A percentile compares a stretch with the other conserved stretches of the same genome.
These are phyloP conservation scores for Hydrophis major DNA, from an alignment of 2,797 vertebrate genomes.

Conservation along the genomic window DNA sequence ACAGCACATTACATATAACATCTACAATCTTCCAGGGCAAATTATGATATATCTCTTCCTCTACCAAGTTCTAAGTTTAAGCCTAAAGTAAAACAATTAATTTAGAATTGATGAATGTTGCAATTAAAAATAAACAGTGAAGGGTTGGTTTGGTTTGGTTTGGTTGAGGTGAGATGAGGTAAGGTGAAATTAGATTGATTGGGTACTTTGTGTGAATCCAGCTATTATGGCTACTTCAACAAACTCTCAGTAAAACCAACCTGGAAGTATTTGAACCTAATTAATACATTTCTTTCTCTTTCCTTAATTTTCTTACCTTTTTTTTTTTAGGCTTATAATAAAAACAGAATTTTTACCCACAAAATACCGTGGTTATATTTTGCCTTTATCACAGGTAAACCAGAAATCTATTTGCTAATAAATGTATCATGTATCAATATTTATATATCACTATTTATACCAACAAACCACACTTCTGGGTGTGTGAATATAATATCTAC, in stretches of 20 bases:
- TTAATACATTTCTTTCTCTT: background rate
- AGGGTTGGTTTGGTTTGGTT: background rate
- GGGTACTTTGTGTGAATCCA: background rate
- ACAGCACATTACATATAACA: background rate
- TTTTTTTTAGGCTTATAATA: conserved; percentile 80
- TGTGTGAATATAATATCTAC: background rate
- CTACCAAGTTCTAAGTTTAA: background rate
- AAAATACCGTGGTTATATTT: conserved; percentile 81
- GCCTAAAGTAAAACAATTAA: background rate
- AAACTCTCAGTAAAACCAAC: background rate
- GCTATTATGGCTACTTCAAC: background rate
- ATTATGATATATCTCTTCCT: background rate
- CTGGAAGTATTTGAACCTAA: background rate
- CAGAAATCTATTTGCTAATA: rapidly evolving
- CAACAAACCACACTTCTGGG: background rate
- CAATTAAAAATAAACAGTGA: background rate
- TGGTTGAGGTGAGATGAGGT: no score
- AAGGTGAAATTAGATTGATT: background rate
- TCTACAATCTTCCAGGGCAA: background rate
- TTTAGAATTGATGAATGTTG: background rate
- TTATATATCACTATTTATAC: background rate
- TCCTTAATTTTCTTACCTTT: background rate
- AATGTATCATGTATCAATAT: background rate
- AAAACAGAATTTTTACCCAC: conserved; percentile 93
- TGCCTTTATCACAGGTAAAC: conserved; percentile 87